Evolutionary conservation across 2,113 vertebrate genomes (phyloP).

Genomic region (Orthonyx spaldingii): DNA sequence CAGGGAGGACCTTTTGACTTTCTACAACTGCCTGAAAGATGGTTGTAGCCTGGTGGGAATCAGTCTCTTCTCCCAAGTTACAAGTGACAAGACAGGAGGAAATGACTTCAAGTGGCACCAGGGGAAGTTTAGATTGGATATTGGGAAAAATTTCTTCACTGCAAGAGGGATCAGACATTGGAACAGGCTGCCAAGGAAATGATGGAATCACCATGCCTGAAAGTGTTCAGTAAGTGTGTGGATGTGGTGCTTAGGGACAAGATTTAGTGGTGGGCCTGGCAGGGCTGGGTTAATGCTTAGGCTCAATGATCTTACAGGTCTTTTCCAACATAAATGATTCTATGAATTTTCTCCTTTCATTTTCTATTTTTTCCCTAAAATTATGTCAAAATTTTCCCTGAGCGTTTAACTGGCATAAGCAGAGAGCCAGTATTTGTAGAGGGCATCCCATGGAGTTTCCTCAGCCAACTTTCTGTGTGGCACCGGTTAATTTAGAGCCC

Average conservation of each 20-base stretch:
- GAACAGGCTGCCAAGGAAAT: background rate
- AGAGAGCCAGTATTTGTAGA: background rate
- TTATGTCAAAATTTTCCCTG: background rate
- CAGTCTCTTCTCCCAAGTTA: background rate
- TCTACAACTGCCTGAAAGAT: background rate
- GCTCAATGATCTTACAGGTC: background rate
- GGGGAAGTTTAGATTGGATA: background rate
- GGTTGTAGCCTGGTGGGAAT: background rate
- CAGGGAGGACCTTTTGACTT: background rate
- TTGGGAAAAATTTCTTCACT: background rate
- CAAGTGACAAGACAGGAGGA: background rate
- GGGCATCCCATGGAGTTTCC: background rate
- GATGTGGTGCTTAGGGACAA: background rate
- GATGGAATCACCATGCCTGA: background rate
- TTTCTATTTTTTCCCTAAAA: background rate
- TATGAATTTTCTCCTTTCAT: background rate
- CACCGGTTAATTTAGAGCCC: background rate
- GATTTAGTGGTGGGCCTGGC: background rate
- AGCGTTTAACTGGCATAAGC: background rate
- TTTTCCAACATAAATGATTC: background rate
- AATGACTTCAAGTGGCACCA: background rate
- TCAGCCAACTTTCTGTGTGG: background rate
- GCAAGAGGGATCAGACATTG: background rate
- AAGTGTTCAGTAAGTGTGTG: background rate
- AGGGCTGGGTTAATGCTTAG: background rate